These are phyloP conservation scores for Macrostomum cliftonense DNA, from an alignment of 2,888 invertebrate species.

Conservation along the genomic window DNA sequence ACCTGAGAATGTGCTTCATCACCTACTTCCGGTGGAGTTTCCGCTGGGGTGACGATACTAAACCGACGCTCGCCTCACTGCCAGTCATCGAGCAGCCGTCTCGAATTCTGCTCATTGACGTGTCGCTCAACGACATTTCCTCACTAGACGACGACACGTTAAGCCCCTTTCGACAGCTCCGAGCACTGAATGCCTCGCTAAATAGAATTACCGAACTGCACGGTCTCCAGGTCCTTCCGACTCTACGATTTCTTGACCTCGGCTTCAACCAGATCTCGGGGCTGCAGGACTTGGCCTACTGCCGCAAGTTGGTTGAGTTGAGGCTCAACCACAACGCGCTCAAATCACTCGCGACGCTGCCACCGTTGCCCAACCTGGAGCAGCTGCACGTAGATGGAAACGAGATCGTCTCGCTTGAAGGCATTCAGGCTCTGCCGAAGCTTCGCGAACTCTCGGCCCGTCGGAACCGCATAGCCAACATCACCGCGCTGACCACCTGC, in stretches of 20 bases:
- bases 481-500: not conserved
- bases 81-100: slow-evolving; percentile 11
- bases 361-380: not conserved
- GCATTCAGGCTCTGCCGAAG: slow-evolving; percentile 21
- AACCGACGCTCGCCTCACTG: not conserved
- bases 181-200: slow-evolving; percentile 23
- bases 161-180: slow-evolving; percentile 18
- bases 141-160: slow-evolving; percentile 19
- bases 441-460: slow-evolving; percentile 24
- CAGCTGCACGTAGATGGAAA: slow-evolving; percentile 2
- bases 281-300: slow-evolving; percentile 21
- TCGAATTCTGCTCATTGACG: slow-evolving; percentile 10
- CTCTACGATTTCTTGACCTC: slow-evolving; percentile 17
- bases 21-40: slow-evolving; percentile 20
- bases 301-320: slow-evolving; percentile 19
- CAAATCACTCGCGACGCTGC: slow-evolving; percentile 13
- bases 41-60: slow-evolving; percentile 25
- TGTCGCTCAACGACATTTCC: slow-evolving; percentile 23
- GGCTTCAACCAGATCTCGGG: slow-evolving; percentile 22
- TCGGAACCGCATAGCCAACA: slow-evolving; percentile 19
- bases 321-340: slow-evolving; percentile 24
- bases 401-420: slow-evolving; percentile 22
- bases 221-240: too few species aligned
- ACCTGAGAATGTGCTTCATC: slow-evolving; percentile 29
- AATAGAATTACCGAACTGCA: slow-evolving; percentile 21